Evolutionary conservation across 2,888 invertebrate species (phyloP), one percentile per base, ranked within the genome.

Genomic region (Willowsia nigromaculata): DNA sequence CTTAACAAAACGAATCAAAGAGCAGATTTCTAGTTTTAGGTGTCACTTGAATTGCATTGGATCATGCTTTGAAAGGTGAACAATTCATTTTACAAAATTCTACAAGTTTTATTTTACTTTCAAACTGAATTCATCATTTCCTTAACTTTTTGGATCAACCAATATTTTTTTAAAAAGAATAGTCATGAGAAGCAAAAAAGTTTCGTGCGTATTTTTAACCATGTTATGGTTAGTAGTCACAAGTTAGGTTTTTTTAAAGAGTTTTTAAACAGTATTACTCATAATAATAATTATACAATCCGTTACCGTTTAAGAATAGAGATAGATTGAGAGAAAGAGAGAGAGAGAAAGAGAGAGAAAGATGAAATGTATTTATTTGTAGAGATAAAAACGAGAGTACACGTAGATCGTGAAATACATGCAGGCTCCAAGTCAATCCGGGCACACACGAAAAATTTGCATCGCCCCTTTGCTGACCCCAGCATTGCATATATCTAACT

Each of bases 341-440:
- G 47, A 71, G 71, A 83, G n/a, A 83, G 25, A 50, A 27, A 76
- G 68, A 62, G 59, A 80, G 22, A 53, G 50, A 68, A 15, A 37
- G 25, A 33, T 18, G 53, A 71, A 50, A 84, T 71, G 22, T 82
- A 62, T n/a, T n/a, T n/a, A n/a, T 62, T 47, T 27, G 68, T 68
- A 68, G 43, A 83, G 68, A 74, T 74, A 74, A 83, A 62, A 68
- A 83, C 27, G 74, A 74, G 74, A 30, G 11, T 9, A 53, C 40
- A 33, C n/a, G 53, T 76, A 62, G 82, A 30, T 27, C 53, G 71
- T 84, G 88, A 88, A 88, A 84, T 88, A 88, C 88, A 88, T 84
- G 88, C 88, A 88, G 88, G 88, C 88, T 88, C 88, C 88, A 88
- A 88, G 88, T 88, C 88, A 88, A 88, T 84, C 84, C 50, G 88